Percentiles rank a stretch among this genome's conserved stretches.
phyloP scores from a whole-genome alignment of 2,113 vertebrate species.

The Ia io region DNA sequence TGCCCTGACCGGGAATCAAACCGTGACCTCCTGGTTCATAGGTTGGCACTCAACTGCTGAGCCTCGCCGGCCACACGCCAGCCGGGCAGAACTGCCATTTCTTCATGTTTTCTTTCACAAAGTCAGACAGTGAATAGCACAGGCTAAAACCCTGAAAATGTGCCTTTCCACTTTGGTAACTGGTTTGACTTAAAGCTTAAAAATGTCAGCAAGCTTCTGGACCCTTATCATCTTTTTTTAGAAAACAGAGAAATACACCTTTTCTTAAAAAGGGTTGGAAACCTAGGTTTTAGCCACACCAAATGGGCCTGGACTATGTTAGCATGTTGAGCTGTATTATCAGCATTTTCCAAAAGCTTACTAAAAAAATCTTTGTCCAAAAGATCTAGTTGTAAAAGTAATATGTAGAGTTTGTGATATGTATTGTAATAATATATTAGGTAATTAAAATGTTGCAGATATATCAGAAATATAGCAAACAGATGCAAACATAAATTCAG shows the following conservation, averaged over 20 bases:
- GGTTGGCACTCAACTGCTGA: too few species aligned
- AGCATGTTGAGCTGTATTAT: not conserved
- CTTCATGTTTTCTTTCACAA: not conserved
- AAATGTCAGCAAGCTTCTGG: not conserved
- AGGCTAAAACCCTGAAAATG: not conserved
- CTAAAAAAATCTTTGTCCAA: not conserved
- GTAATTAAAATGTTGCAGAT: not conserved
- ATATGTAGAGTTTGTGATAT: not conserved
- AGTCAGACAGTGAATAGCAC: not conserved
- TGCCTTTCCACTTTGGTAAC: not conserved
- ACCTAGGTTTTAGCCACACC: not conserved
- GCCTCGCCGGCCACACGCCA: too few species aligned
- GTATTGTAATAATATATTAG: not conserved
- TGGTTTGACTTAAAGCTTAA: not conserved
- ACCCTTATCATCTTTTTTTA: not conserved
- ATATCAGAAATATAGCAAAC: not conserved
- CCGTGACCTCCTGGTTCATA: too few species aligned
- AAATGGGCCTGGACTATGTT: not conserved
- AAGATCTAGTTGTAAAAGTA: conserved; percentile 10
- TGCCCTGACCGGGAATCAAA: too few species aligned
- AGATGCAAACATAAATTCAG: not conserved
- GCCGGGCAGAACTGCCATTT: not conserved
- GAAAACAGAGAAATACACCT: not conserved
- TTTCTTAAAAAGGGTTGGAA: not conserved
- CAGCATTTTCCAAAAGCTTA: conserved; percentile 26